Conservation (phyloP, 2,113 vertebrate genomes). For the Eubucco bourcierii region DNA sequence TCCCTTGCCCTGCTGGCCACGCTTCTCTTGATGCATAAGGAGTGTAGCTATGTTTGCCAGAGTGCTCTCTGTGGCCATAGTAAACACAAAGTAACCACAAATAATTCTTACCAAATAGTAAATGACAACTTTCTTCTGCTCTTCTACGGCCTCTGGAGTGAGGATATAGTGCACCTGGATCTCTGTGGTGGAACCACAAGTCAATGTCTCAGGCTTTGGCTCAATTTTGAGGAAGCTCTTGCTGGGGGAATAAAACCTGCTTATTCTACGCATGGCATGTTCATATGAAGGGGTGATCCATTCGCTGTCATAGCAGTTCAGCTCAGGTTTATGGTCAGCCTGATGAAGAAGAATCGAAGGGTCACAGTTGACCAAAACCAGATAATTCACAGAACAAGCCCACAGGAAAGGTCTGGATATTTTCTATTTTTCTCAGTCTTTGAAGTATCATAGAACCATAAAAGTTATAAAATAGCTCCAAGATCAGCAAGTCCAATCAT, state of each 20-base stretch:
- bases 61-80: neutral
- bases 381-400: neutral
- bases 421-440: neutral
- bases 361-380: neutral
- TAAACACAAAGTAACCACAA: neutral
- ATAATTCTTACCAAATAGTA: constrained; percentile 75
- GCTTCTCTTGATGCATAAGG: too few species aligned
- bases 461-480: too few species aligned
- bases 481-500: too few species aligned
- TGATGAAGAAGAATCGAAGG: constrained; percentile 41
- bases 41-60: neutral
- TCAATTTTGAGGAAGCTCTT: constrained; percentile 73
- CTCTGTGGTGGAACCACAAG: constrained; percentile 25
- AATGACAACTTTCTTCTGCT: constrained; percentile 55
- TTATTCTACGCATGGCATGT: neutral
- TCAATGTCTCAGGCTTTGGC: constrained; percentile 1
- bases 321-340: constrained; percentile 55
- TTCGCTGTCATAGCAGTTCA: constrained; percentile 33
- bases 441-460: neutral
- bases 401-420: neutral
- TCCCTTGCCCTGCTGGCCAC: too few species aligned
- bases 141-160: constrained; percentile 14
- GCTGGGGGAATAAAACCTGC: constrained; percentile 71
- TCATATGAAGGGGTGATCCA: constrained; percentile 50
- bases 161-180: constrained; percentile 70